These are phyloP conservation scores for Macrostomum cliftonense DNA, from an alignment of 2,888 invertebrate species.

Conservation along the genomic window DNA sequence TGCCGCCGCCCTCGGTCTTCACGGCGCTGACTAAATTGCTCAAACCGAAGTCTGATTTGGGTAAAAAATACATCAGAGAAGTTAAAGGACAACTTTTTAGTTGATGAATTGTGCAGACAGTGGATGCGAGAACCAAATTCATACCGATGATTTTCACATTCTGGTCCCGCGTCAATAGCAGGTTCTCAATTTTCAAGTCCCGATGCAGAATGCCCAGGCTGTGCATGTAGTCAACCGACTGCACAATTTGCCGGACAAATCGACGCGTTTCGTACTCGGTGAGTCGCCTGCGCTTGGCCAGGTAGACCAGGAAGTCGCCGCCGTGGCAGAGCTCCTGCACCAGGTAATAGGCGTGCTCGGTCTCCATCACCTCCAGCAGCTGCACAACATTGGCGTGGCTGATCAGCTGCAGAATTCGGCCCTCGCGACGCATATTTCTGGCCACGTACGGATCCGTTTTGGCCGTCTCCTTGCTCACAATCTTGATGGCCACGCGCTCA, in stretches of 20 bases:
- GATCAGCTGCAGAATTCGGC: slow-evolving; percentile 28
- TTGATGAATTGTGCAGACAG: no score
- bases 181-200: slow-evolving; percentile 35
- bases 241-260: slow-evolving; percentile 30
- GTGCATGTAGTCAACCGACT: slow-evolving; percentile 32
- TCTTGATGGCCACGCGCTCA: slow-evolving; percentile 19
- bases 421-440: slow-evolving; percentile 30
- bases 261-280: slow-evolving; percentile 25
- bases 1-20: no score
- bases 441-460: slow-evolving; percentile 30
- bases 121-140: slow-evolving; percentile 1
- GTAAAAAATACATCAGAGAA: no score
- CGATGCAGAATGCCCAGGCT: slow-evolving; percentile 30
- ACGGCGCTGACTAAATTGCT: no score
- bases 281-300: slow-evolving; percentile 31
- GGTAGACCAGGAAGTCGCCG: slow-evolving; percentile 23
- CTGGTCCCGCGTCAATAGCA: slow-evolving; percentile 28
- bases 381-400: slow-evolving; percentile 30
- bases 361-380: slow-evolving; percentile 33
- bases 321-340: slow-evolving; percentile 32
- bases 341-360: slow-evolving; percentile 32
- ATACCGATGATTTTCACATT: slow-evolving; percentile 34
- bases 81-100: no score
- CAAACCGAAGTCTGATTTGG: no score
- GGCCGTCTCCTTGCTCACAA: slow-evolving; percentile 30